A percentile compares a stretch with the other conserved stretches of the same genome.
Evolutionary conservation across 2,113 vertebrate genomes (phyloP).

Genomic region (Xenopus tropicalis): UCB_Xtro_10.0 CM004443.2:106207001-106207500

Average conservation of each 20-base stretch:
- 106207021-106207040: too few species aligned
- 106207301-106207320: constrained; percentile 40
- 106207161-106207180: not conserved
- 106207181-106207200: not conserved
- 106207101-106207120: too few species aligned
- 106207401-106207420: constrained; percentile 44
- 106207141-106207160: too few species aligned
- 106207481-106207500: constrained; percentile 45
- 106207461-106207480: constrained; percentile 44
- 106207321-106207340: constrained; percentile 34
- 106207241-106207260: constrained; percentile 24
- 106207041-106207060: too few species aligned
- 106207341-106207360: constrained; percentile 37
- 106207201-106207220: constrained; percentile 23
- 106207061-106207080: too few species aligned
- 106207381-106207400: constrained; percentile 36
- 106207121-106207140: too few species aligned
- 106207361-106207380: constrained; percentile 40
- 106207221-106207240: constrained; percentile 22
- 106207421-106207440: constrained; percentile 44
- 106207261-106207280: constrained; percentile 43
- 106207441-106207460: constrained; percentile 46
- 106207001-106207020: too few species aligned
- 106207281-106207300: constrained; percentile 38
- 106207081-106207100: too few species aligned